These are phyloP conservation scores for Adelognathus sp. DNA, from an alignment of 2,888 invertebrate genomes.

Conservation along the genomic window DNA sequence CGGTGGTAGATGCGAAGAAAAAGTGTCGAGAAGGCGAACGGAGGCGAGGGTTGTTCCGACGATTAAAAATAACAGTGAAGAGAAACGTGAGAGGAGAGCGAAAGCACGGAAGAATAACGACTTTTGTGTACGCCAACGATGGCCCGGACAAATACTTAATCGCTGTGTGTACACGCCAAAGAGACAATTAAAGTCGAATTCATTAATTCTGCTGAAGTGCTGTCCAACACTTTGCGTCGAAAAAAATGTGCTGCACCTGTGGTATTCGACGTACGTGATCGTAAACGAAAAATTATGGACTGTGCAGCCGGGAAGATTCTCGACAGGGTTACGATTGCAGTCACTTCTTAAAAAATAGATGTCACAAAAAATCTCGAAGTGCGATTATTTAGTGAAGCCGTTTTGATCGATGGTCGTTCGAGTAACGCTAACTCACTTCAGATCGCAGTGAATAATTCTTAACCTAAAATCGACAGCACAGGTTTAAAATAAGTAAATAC, in stretches of 20 bases:
- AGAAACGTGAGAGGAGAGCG: slow-evolving; percentile 50
- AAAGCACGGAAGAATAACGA: slow-evolving; percentile 57
- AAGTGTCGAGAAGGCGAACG: not conserved
- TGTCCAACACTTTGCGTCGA: not conserved
- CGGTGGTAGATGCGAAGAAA: not conserved
- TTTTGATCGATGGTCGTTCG: too few relatives aligned
- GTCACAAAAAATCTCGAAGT: too few relatives aligned
- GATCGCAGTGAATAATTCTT: too few relatives aligned
- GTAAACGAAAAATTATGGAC: not conserved
- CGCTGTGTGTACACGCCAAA: not conserved
- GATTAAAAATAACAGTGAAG: slow-evolving; percentile 56
- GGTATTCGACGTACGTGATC: not conserved
- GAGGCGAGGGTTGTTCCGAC: slow-evolving; percentile 34
- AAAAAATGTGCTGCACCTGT: slow-evolving; percentile 13
- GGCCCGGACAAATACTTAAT: slow-evolving; percentile 47
- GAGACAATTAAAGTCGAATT: slow-evolving; percentile 62
- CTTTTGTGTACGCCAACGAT: slow-evolving; percentile 22
- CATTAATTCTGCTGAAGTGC: slow-evolving; percentile 34
- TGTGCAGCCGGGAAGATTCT: too few relatives aligned
- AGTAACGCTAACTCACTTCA: too few relatives aligned
- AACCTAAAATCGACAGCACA: too few relatives aligned
- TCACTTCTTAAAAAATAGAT: too few relatives aligned
- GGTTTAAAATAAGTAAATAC: too few relatives aligned
- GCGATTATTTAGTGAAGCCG: too few relatives aligned
- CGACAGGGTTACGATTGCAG: too few relatives aligned